Percentiles rank a stretch among this genome's conserved stretches.
These are phyloP conservation scores for Anoplolepis gracilipes DNA, from an alignment of 1,140 invertebrate species.

Conservation along the genomic window DNA sequence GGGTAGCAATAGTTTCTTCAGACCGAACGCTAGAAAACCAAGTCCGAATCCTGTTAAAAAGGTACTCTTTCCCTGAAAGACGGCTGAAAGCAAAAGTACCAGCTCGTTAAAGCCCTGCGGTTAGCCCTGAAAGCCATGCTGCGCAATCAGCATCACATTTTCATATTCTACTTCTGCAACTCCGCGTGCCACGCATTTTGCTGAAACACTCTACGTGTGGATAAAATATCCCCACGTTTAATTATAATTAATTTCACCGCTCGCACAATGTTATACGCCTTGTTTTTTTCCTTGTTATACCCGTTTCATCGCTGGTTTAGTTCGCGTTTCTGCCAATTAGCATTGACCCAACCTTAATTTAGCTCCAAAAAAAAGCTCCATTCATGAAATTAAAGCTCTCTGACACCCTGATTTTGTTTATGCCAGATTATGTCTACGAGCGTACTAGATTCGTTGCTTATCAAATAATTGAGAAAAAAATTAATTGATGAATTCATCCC, in stretches of 20 bases:
- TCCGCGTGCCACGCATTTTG: conserved; percentile 12
- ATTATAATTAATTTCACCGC: conserved; percentile 20
- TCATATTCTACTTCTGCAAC: conserved; percentile 38
- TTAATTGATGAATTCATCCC: not conserved
- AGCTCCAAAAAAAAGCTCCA: conserved; percentile 63
- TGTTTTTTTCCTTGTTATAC: conserved; percentile 7
- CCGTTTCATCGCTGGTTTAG: conserved; percentile 33
- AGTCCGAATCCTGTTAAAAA: conserved; percentile 90
- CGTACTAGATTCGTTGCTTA: conserved; percentile 37
- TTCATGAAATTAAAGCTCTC: conserved; percentile 52
- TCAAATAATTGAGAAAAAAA: conserved; percentile 13
- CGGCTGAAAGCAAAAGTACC: conserved; percentile 85
- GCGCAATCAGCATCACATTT: conserved; percentile 63
- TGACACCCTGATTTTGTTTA: conserved; percentile 29
- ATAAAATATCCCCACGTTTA: conserved; percentile 29
- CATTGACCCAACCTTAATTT: conserved; percentile 59
- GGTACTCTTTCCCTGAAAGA: conserved; percentile 87
- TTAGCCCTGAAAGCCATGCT: conserved; percentile 84
- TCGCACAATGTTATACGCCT: conserved; percentile 16
- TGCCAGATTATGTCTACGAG: conserved; percentile 17
- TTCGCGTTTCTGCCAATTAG: conserved; percentile 61
- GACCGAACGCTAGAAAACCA: conserved; percentile 91
- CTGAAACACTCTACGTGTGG: conserved; percentile 59
- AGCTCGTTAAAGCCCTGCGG: conserved; percentile 82
- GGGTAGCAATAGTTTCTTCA: conserved; percentile 93